phyloP scores from a whole-genome alignment of 2,797 vertebrate species.

The Platalea minor region DNA sequence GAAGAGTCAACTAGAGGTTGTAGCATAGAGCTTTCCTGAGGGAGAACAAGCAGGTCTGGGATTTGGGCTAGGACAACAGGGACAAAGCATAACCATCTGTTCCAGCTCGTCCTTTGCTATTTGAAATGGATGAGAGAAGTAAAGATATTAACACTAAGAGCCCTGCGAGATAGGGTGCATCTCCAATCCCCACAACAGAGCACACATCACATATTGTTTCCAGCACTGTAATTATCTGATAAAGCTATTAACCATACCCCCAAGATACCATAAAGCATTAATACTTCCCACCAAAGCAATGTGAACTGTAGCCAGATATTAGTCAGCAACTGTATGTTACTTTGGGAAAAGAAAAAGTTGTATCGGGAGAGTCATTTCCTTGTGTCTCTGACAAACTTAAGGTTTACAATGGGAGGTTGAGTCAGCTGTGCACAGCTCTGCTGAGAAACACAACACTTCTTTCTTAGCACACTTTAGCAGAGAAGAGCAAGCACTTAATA shows the following conservation, averaged over 20 bases:
- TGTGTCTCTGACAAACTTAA: background rate
- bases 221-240: conserved; percentile 52
- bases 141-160: background rate
- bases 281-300: background rate
- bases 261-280: background rate
- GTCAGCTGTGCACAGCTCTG: background rate
- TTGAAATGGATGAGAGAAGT: background rate
- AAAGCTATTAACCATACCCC: background rate
- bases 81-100: background rate
- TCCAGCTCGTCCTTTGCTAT: background rate
- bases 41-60: background rate
- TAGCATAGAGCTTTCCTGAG: background rate
- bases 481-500: fast-evolving
- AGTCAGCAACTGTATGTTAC: background rate
- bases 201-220: conserved; percentile 3
- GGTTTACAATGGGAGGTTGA: background rate
- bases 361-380: background rate
- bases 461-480: too few relatives aligned
- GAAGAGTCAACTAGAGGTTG: background rate
- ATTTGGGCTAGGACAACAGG: background rate
- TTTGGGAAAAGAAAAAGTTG: background rate
- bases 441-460: background rate
- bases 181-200: background rate
- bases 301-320: background rate
- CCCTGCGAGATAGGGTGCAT: background rate